Percentiles rank a stretch among this genome's conserved stretches.
These are phyloP conservation scores for Glaucidium brasilianum DNA, from an alignment of 2,113 vertebrate species.

Conservation along the genomic window DNA sequence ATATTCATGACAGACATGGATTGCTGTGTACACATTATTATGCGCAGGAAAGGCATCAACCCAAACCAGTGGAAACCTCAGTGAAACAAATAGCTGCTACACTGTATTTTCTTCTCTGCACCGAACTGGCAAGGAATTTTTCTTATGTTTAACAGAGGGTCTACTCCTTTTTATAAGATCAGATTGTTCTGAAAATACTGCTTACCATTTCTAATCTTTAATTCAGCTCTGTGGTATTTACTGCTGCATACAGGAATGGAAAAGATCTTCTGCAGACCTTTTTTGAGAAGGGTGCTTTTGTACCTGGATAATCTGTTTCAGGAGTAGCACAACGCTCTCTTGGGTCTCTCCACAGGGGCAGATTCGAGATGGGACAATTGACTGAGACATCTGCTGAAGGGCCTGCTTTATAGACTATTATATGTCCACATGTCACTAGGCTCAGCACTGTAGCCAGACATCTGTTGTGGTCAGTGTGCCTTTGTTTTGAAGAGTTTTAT, in stretches of 20 bases:
- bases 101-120: not conserved
- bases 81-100: not conserved
- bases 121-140: not conserved
- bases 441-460: not conserved
- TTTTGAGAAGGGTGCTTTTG: not conserved
- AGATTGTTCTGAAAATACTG: not conserved
- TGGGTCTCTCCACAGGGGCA: not conserved
- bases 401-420: not conserved
- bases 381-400: not conserved
- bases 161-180: not conserved
- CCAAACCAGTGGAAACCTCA: not conserved
- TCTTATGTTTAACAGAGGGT: not conserved
- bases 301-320: not conserved
- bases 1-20: not conserved
- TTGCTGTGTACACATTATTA: not conserved
- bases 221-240: not conserved
- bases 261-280: not conserved
- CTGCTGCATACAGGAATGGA: not conserved
- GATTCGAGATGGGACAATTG: not conserved
- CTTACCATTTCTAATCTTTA: not conserved
- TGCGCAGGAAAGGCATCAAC: not conserved
- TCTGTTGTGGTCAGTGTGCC: not conserved
- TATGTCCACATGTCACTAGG: not conserved
- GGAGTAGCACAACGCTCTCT: not conserved
- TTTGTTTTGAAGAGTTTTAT: not conserved